Evolutionary conservation across 2,888 invertebrate species (phyloP).

Genomic region (Herminia tarsipennalis): DNA sequence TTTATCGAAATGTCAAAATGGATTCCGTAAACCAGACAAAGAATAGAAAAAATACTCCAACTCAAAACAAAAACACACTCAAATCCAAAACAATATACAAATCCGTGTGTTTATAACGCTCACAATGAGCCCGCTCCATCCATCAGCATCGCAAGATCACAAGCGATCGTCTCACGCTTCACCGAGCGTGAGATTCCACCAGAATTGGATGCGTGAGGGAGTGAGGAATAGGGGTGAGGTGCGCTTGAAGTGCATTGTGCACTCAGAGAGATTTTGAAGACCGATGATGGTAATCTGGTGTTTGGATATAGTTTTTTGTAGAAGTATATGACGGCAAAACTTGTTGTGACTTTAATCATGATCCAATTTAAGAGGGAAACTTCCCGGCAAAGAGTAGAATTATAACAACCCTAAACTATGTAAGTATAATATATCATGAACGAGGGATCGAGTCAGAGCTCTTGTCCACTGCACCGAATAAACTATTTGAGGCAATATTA

Average conservation of each 20-base stretch:
- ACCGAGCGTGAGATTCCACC: slow-evolving; percentile 38
- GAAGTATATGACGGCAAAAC: no score
- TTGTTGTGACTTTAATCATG: no score
- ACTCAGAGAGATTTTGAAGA: slow-evolving; percentile 2
- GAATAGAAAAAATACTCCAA: background rate
- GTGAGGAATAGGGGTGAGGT: background rate
- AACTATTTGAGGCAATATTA: no score
- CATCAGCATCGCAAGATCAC: slow-evolving; percentile 33
- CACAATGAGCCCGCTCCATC: slow-evolving; percentile 15
- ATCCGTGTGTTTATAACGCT: slow-evolving; percentile 7
- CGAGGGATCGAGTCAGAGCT: no score
- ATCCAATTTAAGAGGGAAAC: no score
- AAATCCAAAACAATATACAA: slow-evolving; percentile 1
- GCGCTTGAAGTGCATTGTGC: background rate
- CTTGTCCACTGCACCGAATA: no score
- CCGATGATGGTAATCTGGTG: background rate
- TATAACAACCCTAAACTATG: no score
- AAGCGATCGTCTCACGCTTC: slow-evolving; percentile 39
- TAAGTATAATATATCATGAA: no score
- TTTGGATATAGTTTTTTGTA: background rate
- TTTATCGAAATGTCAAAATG: no score
- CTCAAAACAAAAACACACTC: background rate
- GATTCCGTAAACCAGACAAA: no score
- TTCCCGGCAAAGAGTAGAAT: no score
- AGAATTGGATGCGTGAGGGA: slow-evolving; percentile 11